Evolutionary conservation across 2,888 invertebrate species (phyloP).

Genomic region (Xestia ashworthii): DNA sequence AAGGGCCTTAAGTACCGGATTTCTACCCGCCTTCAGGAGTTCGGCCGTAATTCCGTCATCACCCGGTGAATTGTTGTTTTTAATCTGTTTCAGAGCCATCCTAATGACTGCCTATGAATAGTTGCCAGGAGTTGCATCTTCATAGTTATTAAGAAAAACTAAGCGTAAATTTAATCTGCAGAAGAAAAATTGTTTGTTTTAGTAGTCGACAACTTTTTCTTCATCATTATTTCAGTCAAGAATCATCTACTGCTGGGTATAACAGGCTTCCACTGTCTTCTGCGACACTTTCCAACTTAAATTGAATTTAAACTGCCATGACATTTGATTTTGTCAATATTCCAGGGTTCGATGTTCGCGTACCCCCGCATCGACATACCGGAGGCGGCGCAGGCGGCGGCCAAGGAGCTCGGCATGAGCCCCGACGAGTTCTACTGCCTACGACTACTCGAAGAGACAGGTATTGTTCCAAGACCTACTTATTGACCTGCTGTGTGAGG

Average conservation of each 20-base stretch:
- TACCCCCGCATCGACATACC: conserved; percentile 95
- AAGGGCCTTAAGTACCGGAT: too few relatives aligned
- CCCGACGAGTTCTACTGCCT: conserved; percentile 97
- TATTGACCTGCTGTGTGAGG: background rate
- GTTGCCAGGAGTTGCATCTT: background rate
- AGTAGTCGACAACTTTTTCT: too few relatives aligned
- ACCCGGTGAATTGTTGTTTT: too few relatives aligned
- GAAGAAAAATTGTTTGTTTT: background rate
- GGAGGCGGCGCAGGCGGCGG: conserved; percentile 93
- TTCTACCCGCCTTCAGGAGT: too few relatives aligned
- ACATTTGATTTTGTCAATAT: background rate
- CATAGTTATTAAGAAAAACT: background rate
- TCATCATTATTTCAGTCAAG: background rate
- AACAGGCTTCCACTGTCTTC: background rate
- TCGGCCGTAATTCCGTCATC: too few relatives aligned
- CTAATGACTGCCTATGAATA: background rate
- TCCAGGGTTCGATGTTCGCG: conserved; percentile 97
- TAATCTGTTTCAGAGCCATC: too few relatives aligned
- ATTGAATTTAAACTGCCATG: background rate
- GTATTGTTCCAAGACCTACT: conserved; percentile 63
- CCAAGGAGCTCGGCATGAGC: conserved; percentile 91
- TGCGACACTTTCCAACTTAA: background rate
- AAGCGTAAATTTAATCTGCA: background rate
- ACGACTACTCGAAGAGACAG: conserved; percentile 94
- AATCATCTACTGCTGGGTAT: background rate